A percentile compares a stretch with the other conserved stretches of the same genome.
phyloP scores from a whole-genome alignment of 2,797 vertebrate species.

The Sarcophilus harrisii region DNA sequence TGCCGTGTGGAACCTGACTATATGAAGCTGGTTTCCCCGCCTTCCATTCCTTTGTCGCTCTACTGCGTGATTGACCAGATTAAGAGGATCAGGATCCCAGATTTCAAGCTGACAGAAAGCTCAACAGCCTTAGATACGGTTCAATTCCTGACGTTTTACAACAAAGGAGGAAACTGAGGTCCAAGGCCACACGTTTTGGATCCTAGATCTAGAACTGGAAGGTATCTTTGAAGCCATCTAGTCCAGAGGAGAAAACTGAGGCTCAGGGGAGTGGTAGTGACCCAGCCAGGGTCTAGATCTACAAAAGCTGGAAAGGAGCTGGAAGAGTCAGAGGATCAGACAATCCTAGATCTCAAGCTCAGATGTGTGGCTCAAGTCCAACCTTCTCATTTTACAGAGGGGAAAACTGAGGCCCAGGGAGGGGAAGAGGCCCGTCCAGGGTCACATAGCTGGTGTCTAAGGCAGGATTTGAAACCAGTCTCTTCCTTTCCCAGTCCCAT shows the following conservation, averaged over 20 bases:
- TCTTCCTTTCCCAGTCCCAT: background rate
- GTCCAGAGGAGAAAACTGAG: slow-evolving; percentile 41
- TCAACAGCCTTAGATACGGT: background rate
- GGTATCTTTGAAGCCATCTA: too few species aligned
- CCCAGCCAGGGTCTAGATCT: background rate
- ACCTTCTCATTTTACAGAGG: background rate
- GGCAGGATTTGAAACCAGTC: background rate
- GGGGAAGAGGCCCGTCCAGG: background rate
- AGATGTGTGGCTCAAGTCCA: background rate
- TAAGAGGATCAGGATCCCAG: background rate
- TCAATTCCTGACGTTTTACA: slow-evolving; percentile 23
- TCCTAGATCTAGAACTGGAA: background rate
- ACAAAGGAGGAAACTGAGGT: slow-evolving; percentile 44
- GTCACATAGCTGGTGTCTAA: background rate
- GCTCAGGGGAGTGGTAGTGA: background rate
- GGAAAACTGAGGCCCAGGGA: background rate
- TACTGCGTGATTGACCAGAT: background rate
- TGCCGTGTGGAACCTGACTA: background rate
- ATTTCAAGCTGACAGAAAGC: background rate
- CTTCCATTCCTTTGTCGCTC: background rate
- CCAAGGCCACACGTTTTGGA: background rate
- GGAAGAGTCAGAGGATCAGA: too few species aligned
- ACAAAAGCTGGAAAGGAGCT: background rate
- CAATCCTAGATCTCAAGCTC: too few species aligned
- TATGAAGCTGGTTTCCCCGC: background rate